phyloP scores from a whole-genome alignment of 2,888 invertebrate species.

The Zygaena filipendulae region DNA sequence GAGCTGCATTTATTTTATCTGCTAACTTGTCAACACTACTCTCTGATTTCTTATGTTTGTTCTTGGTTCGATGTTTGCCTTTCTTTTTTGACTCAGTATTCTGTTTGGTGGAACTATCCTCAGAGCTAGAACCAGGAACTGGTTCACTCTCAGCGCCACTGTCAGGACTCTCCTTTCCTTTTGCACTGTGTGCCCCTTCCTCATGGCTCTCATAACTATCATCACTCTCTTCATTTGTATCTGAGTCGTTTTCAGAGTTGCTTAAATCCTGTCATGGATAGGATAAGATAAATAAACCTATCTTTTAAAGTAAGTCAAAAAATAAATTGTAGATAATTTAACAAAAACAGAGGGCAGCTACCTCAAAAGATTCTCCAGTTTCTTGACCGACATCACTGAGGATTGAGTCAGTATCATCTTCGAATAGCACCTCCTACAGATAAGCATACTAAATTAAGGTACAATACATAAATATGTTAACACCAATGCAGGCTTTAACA shows the following conservation, averaged over 20 bases:
- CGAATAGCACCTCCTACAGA: slow-evolving; percentile 59
- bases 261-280: slow-evolving; percentile 5
- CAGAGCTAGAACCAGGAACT: slow-evolving; percentile 24
- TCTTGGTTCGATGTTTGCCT: slow-evolving; percentile 14
- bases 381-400: slow-evolving; percentile 40
- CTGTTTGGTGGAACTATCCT: slow-evolving; percentile 26
- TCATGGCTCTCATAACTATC: no score
- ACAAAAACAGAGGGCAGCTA: slow-evolving; percentile 40
- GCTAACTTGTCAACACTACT: slow-evolving; percentile 32
- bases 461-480: no score
- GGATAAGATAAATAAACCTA: no score
- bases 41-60: slow-evolving; percentile 8
- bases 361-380: slow-evolving; percentile 19
- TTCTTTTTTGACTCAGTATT: slow-evolving; percentile 16
- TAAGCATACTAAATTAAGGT: no score
- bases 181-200: slow-evolving; percentile 24
- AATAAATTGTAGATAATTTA: slow-evolving; percentile 9
- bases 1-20: slow-evolving; percentile 33
- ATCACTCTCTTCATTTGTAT: slow-evolving; percentile 4
- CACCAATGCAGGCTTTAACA: no score
- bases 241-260: not conserved
- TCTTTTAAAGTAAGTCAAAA: no score
- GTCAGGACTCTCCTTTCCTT: slow-evolving; percentile 37
- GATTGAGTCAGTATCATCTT: slow-evolving; percentile 63
- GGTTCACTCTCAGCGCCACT: slow-evolving; percentile 51